Conservation (phyloP, 2,113 vertebrate genomes). For the Vireo altiloquus region DNA sequence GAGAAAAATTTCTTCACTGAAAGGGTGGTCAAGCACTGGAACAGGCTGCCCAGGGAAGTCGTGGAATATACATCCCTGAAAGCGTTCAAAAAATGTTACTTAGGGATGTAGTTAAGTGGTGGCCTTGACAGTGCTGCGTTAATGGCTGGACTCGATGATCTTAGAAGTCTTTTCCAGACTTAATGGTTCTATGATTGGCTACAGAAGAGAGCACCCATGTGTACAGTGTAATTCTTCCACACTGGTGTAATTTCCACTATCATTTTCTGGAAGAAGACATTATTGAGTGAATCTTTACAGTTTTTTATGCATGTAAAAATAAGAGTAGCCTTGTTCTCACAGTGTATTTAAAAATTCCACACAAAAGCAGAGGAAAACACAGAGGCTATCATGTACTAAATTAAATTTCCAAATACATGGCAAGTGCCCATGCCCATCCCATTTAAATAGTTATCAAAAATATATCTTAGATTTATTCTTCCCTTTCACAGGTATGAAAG, state of each 20-base stretch:
- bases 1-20: not conserved
- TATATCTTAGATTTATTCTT: not conserved
- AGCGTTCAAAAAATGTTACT: not conserved
- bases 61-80: not conserved
- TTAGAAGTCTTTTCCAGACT: not conserved
- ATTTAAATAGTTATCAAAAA: not conserved
- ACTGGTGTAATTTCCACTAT: not conserved
- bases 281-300: not conserved
- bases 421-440: not conserved
- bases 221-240: not conserved
- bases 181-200: not conserved
- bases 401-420: not conserved
- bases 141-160: not conserved
- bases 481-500: not conserved
- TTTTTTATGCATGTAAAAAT: not conserved
- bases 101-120: accelerated
- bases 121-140: not conserved
- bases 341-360: not conserved
- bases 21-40: not conserved
- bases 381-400: not conserved
- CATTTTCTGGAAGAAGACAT: not conserved
- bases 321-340: not conserved
- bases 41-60: not conserved
- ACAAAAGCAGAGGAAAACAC: not conserved
- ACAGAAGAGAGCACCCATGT: not conserved